Base-by-base conservation (phyloP, 2,113 vertebrate genomes). In the Motacilla alba region DNA sequence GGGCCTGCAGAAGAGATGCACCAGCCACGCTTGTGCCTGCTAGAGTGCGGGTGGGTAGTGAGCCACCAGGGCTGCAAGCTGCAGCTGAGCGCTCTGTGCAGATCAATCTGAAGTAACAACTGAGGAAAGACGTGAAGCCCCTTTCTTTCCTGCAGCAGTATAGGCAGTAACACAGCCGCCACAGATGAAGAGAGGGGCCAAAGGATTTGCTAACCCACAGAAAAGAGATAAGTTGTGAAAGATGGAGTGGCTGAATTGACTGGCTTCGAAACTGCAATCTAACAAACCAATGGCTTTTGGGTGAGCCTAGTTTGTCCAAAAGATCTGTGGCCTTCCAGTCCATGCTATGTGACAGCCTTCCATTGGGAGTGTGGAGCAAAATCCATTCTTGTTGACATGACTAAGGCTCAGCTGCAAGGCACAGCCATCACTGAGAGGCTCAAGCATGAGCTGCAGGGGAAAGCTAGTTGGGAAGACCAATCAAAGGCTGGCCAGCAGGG, bases 331-430 rank as follows among this genome's bases (percentile, higher is more conserved):
- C 74, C 49, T 78, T 64, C 41, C 60, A 21, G 44, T 24, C 37
- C 27, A 16, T 56, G 41, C 72, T 93, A 9, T 5, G n/a, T 4
- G 5, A 70, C 60, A 83, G 52, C 28, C 49, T 89, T 89, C 56
- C n/a, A 16, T 16, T 60, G 79, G 52, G 47, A 86, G 12, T 6
- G 33, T 56, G 60, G 84, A 56, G 55, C 44, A 86, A 95, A 90
- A 95, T 90, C 83, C 79, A 56, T 96, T 94, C 60, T 81, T 81
- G 49, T 89, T 94, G 88, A 86, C 72, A 69, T 12, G 18, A 83
- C 68, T 89, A 93, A 70, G 47, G 66, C 74, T 92, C 0, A 1
- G 41, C 60, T 92, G 76, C 56, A 74, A 86, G 85, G 64, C 80
- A n/a, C 59, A 77, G 67, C 24, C 60, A 4, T 46, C 37, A 60